phyloP scores from a whole-genome alignment of 2,888 invertebrate species.

The Tolmerus cingulatus region DNA sequence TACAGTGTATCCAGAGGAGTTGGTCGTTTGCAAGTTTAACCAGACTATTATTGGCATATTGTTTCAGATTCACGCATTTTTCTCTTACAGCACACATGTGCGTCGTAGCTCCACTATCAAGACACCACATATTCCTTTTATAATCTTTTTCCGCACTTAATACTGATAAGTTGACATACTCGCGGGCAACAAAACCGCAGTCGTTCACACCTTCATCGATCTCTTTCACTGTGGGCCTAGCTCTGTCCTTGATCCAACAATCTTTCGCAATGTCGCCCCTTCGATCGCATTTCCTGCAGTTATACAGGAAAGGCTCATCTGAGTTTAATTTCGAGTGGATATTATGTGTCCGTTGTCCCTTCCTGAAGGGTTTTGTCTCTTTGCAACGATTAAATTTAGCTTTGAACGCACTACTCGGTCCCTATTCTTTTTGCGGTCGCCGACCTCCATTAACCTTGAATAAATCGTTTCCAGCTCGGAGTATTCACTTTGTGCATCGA shows the following conservation, averaged over 20 bases:
- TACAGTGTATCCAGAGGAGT: not conserved
- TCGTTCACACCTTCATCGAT: not conserved
- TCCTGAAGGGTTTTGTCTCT: not conserved
- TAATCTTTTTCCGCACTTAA: not conserved
- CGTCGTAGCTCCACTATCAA: not conserved
- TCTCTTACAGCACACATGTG: not conserved
- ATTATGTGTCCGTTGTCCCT: not conserved
- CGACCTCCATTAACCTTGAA: no score
- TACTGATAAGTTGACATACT: not conserved
- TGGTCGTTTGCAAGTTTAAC: not conserved
- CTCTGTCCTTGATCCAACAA: not conserved
- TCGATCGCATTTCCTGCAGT: not conserved
- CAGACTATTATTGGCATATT: not conserved
- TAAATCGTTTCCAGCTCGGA: no score
- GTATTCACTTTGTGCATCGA: no score
- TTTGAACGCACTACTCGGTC: no score
- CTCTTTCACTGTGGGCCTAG: not conserved
- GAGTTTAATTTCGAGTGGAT: not conserved
- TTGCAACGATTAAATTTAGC: no score
- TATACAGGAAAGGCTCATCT: not conserved
- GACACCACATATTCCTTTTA: not conserved
- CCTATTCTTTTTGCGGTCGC: no score
- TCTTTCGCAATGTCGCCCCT: not conserved
- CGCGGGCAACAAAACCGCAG: not conserved
- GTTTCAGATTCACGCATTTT: not conserved